These are phyloP conservation scores for Pinna nobilis DNA, from an alignment of 1,140 invertebrate genomes.

Conservation along the genomic window DNA sequence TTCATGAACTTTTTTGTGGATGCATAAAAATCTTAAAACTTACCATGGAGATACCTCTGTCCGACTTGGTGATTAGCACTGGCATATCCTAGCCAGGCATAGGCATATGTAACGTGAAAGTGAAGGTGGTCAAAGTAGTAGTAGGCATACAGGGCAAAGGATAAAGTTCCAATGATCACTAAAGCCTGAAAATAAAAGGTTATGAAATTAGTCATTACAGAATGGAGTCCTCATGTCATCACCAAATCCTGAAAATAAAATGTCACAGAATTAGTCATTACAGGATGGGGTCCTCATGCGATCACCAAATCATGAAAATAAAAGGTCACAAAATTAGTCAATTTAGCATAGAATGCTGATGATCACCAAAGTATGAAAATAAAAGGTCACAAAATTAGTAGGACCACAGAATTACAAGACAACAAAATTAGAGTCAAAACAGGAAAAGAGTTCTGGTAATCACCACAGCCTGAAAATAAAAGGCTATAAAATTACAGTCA, in stretches of 20 bases:
- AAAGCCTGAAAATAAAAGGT: slow-evolving; percentile 62
- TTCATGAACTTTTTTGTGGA: not conserved
- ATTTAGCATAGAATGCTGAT: slow-evolving; percentile 55
- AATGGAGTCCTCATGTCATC: no score
- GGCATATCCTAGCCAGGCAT: slow-evolving; percentile 77
- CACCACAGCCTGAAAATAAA: no score
- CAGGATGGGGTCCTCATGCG: no score
- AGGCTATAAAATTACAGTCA: no score
- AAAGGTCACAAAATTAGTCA: no score
- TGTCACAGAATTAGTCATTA: no score
- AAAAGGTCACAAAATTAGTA: not conserved
- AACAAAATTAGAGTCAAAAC: no score
- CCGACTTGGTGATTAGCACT: slow-evolving; percentile 78
- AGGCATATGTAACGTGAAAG: slow-evolving; percentile 76
- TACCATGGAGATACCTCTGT: slow-evolving; percentile 78
- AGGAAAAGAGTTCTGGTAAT: no score
- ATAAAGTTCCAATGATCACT: slow-evolving; percentile 59
- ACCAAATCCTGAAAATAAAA: no score
- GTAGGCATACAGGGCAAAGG: slow-evolving; percentile 74
- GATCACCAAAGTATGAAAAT: slow-evolving; percentile 67
- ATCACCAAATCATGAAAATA: no score
- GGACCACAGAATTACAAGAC: no score
- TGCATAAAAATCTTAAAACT: not conserved
- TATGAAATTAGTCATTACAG: not conserved
- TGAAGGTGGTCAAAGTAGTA: slow-evolving; percentile 78